Evolutionary conservation across 64 coral and sea anemone genomes (phyloP).

Genomic region (Astreopora myriophthalma): DNA sequence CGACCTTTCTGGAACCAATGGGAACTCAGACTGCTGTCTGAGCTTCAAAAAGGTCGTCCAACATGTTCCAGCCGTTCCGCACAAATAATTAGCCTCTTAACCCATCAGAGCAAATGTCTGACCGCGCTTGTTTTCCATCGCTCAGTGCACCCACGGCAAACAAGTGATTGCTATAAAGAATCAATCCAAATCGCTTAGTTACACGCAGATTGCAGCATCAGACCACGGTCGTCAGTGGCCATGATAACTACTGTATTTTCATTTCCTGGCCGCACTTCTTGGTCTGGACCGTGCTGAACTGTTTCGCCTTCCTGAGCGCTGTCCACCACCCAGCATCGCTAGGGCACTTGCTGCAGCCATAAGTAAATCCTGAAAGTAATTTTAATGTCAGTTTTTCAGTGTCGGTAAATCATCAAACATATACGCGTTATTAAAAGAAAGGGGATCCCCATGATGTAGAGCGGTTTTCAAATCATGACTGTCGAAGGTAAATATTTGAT

Average conservation of each 20-base stretch:
- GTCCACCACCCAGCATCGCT: slow-evolving; percentile 76
- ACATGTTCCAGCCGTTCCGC: too few species aligned
- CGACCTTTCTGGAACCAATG: not conserved
- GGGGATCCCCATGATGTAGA: not conserved
- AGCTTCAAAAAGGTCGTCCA: too few species aligned
- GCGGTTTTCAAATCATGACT: too few species aligned
- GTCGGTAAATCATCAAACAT: not conserved
- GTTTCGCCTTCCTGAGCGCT: slow-evolving; percentile 60
- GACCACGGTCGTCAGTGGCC: not conserved
- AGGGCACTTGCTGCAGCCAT: slow-evolving; percentile 77
- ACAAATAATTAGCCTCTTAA: too few species aligned
- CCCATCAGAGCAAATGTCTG: too few species aligned
- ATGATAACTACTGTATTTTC: not conserved
- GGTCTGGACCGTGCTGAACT: slow-evolving; percentile 93
- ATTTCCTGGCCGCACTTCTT: slow-evolving; percentile 83
- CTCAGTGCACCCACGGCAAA: too few species aligned
- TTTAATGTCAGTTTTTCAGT: not conserved
- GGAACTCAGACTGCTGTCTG: not conserved
- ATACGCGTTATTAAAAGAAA: not conserved
- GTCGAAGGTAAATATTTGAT: too few species aligned
- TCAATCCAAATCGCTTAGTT: too few species aligned
- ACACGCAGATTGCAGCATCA: too few species aligned
- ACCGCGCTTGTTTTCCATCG: too few species aligned
- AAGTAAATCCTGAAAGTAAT: slow-evolving; percentile 74
- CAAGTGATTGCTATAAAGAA: too few species aligned